Conservation (phyloP, 2,797 vertebrate genomes). For the Syncerus caffer region DNA sequence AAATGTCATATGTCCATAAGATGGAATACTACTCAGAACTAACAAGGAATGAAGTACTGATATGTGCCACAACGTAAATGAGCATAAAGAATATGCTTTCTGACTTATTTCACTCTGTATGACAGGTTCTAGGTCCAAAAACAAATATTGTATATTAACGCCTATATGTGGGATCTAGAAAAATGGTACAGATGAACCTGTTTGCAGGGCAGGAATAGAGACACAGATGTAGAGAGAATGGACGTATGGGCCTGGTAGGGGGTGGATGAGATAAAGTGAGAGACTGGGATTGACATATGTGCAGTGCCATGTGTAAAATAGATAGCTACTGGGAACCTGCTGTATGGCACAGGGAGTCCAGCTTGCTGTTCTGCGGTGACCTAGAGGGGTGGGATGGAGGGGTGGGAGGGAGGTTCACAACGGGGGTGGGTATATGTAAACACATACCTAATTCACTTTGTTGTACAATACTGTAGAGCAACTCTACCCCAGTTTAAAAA, state of each 20-base stretch:
- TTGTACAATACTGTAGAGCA: not conserved
- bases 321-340: not conserved
- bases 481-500: not conserved
- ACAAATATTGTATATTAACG: not conserved
- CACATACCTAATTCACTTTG: not conserved
- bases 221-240: not conserved
- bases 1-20: not conserved
- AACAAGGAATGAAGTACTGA: not conserved
- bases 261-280: not conserved
- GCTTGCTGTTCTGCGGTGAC: not conserved
- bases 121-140: not conserved
- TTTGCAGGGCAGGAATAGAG: not conserved
- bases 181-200: not conserved
- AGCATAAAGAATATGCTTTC: not conserved
- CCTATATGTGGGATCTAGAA: not conserved
- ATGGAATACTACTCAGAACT: not conserved
- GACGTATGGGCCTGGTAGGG: not conserved
- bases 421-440: not conserved
- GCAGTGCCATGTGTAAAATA: not conserved
- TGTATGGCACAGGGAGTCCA: not conserved
- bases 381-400: not conserved
- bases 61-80: not conserved
- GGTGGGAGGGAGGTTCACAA: not conserved
- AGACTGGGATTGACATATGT: not conserved
- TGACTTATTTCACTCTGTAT: not conserved